A percentile compares a stretch with the other conserved stretches of the same genome.
phyloP scores from a whole-genome alignment of 2,888 invertebrate species.

The Penaeus monodon region DNA sequence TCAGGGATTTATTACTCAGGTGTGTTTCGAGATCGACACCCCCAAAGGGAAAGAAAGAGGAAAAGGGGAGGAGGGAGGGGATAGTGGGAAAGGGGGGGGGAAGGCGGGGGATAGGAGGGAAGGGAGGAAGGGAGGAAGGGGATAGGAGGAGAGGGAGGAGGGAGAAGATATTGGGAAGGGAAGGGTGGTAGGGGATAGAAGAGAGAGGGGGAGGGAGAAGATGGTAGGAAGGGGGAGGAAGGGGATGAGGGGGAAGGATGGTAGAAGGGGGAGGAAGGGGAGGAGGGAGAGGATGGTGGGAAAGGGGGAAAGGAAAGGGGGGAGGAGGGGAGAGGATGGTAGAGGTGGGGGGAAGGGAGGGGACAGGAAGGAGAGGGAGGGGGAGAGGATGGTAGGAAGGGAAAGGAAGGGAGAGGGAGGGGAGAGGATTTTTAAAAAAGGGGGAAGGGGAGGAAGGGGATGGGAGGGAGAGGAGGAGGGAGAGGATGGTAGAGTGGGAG shows the following conservation, averaged over 20 bases:
- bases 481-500: too few relatives aligned
- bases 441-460: too few relatives aligned
- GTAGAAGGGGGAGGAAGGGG: not conserved
- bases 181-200: not conserved
- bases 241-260: not conserved
- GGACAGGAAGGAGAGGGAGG: too few relatives aligned
- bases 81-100: not conserved
- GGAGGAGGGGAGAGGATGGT: not conserved
- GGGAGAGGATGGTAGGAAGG: not conserved
- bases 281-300: not conserved
- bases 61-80: not conserved
- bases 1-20: too few relatives aligned
- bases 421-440: too few relatives aligned
- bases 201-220: not conserved
- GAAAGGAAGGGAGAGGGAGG: too few relatives aligned
- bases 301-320: not conserved
- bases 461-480: too few relatives aligned
- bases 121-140: not conserved
- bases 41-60: not conserved
- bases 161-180: not conserved
- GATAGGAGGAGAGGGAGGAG: not conserved
- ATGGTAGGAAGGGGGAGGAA: not conserved
- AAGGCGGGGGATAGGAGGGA: not conserved
- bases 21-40: too few relatives aligned
- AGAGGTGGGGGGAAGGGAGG: too few relatives aligned